phyloP scores from a whole-genome alignment of 2,113 vertebrate genomes.

The Hippocampus barbouri region DNA sequence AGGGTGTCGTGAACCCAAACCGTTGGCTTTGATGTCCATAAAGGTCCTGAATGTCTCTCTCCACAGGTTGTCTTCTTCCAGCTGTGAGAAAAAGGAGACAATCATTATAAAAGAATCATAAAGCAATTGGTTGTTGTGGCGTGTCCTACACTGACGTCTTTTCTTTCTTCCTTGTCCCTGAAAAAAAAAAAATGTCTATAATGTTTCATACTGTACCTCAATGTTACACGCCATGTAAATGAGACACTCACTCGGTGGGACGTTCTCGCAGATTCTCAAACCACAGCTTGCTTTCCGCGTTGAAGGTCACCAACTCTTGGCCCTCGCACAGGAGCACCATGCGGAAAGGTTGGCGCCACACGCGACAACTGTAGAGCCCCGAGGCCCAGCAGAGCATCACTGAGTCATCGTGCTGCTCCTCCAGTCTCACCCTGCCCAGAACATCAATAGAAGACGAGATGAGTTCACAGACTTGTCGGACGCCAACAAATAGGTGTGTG shows the following conservation, averaged over 20 bases:
- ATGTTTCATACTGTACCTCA: neutral
- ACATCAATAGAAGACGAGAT: conserved; percentile 11
- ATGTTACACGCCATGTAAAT: neutral
- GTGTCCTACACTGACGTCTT: conserved; percentile 43
- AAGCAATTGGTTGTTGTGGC: neutral
- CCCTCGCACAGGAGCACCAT: conserved; percentile 76
- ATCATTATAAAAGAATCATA: neutral
- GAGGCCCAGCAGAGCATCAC: conserved; percentile 70
- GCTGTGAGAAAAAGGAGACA: conserved; percentile 21
- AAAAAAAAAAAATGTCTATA: neutral
- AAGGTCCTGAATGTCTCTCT: conserved; percentile 81
- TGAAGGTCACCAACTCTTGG: conserved; percentile 79
- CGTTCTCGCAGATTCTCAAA: conserved; percentile 78
- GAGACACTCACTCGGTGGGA: conserved; percentile 58
- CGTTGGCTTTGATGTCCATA: conserved; percentile 84
- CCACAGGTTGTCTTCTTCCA: conserved; percentile 74
- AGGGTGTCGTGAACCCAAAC: conserved; percentile 56
- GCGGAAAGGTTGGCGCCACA: conserved; percentile 78
- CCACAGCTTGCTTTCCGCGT: conserved; percentile 78
- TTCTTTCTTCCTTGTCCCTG: neutral
- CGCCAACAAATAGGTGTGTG: neutral
- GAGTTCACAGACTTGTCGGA: neutral
- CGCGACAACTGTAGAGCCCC: conserved; percentile 64
- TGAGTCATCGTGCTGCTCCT: conserved; percentile 55
- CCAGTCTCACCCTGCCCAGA: conserved; percentile 71